Conservation (phyloP, 2,797 vertebrate genomes). For the Gorsachius magnificus region DNA sequence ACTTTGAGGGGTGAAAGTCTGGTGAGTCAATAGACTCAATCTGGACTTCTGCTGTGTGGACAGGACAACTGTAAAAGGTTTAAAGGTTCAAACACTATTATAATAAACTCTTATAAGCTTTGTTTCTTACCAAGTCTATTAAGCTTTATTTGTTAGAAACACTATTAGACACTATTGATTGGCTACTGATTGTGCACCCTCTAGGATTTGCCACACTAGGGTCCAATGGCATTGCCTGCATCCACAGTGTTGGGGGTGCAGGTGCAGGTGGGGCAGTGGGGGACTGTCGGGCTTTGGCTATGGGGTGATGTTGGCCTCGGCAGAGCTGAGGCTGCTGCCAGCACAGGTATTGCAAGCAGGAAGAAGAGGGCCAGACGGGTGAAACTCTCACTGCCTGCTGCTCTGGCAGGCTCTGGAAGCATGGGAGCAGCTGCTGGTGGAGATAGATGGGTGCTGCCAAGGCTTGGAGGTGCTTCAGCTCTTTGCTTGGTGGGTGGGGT, state of each 20-base stretch:
- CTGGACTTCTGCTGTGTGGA: background rate
- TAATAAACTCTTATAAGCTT: background rate
- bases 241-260: background rate
- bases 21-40: background rate
- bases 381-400: rapidly evolving
- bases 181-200: too few relatives aligned
- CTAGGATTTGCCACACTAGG: background rate
- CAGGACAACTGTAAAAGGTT: background rate
- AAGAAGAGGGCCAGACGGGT: background rate
- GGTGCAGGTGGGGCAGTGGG: background rate
- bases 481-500: rapidly evolving
- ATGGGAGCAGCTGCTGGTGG: background rate
- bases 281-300: background rate
- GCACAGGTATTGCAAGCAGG: rapidly evolving
- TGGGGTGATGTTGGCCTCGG: too few relatives aligned
- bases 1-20: too few relatives aligned
- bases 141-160: background rate
- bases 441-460: rapidly evolving
- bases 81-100: background rate
- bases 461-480: background rate
- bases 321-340: background rate
- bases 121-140: background rate
- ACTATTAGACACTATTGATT: background rate
- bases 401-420: background rate
- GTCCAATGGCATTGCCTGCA: too few relatives aligned